Conservation (phyloP, 1,140 invertebrate genomes). For the Drosophila pseudoananassae region DNA sequence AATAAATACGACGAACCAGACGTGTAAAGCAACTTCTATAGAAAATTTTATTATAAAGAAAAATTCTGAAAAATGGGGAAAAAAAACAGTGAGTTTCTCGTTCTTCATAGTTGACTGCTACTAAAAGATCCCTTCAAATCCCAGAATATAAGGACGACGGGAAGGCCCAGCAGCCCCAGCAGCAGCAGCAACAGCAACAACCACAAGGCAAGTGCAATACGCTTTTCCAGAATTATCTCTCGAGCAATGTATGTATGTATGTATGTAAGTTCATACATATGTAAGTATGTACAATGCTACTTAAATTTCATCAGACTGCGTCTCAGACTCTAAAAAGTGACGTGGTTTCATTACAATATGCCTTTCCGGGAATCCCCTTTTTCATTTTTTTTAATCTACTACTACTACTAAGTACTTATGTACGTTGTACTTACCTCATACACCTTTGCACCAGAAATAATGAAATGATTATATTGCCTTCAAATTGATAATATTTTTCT, state of each 20-base stretch:
- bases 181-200: slow-evolving; percentile 20
- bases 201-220: slow-evolving; percentile 1
- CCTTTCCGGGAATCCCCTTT: too few species aligned
- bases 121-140: not conserved
- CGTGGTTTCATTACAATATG: too few species aligned
- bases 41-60: not conserved
- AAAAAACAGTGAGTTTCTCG: slow-evolving; percentile 38
- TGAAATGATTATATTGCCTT: too few species aligned
- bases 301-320: too few species aligned
- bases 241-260: not conserved
- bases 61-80: slow-evolving; percentile 33
- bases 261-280: not conserved
- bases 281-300: too few species aligned
- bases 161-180: slow-evolving; percentile 17
- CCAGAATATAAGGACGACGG: slow-evolving; percentile 25
- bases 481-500: too few species aligned
- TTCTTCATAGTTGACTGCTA: not conserved
- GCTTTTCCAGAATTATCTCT: not conserved
- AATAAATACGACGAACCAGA: not conserved
- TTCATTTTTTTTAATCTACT: too few species aligned
- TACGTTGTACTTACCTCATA: too few species aligned
- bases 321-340: too few species aligned
- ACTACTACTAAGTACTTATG: too few species aligned
- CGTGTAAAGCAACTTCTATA: not conserved
- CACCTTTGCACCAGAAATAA: too few species aligned